Evolutionary conservation across 2,797 vertebrate species (phyloP), one percentile per base, ranked within the genome.

Genomic region (Pseudomugil tenellus): DNA sequence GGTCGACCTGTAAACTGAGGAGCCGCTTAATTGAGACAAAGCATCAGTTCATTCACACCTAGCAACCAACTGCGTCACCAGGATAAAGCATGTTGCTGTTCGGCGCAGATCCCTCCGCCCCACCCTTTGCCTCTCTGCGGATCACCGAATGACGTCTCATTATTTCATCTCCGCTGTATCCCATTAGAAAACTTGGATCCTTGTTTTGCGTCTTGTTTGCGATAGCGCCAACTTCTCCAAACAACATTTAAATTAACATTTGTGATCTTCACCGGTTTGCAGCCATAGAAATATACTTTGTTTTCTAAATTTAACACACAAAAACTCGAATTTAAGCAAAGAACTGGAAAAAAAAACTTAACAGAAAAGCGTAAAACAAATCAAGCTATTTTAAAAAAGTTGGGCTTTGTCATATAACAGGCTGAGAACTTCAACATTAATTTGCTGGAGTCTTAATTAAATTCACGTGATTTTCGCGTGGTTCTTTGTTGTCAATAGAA

Each of bases 61-160:
- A 95, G 94, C 94, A 95, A 95, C 94, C 92, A 63, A 87, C 84
- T 90, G 90, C 94, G 93, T 95, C 93, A 95, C 79, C 77, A 25
- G 77, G 73, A 67, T 79, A 60, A 67, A 67, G 70, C 74, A 77
- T 16, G 59, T 21, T 39, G 77, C 64, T 21, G 69, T 79, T 21
- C 31, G 16, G 48, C 1, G 67, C 3, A 59, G 75, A 82, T 87
- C 66, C 70, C 76, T 86, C 86, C 80, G 81, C 88, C 81, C 71
- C 71, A 56, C n/a, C 69, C 46, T 25, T 5, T 71, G 35, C 14
- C 63, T 67, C 66, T 58, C 58, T 64, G 64, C 72, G 28, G 57
- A 63, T 7, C 67, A 2, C 14, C 16, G 56, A 76, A 78, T 81
- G 83, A 86, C 72, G 41, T 67, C 85, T 79, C 87, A 73, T 79